phyloP scores from a whole-genome alignment of 1,140 invertebrate species.

The Brachionus plicatilis region DNA sequence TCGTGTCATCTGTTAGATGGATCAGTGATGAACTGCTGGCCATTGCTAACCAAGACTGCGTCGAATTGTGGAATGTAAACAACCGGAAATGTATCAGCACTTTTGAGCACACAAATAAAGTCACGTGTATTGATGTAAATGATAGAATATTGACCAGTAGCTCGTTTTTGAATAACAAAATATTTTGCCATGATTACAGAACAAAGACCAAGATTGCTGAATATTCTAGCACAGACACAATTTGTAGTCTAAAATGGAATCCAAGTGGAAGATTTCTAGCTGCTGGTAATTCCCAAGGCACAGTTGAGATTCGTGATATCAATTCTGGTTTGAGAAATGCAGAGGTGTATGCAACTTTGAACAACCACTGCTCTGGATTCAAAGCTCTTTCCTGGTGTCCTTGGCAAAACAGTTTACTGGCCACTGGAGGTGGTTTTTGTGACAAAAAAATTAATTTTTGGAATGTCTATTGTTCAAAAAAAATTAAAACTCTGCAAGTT shows the following conservation, averaged over 20 bases:
- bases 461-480: conserved; percentile 77
- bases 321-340: conserved; percentile 40
- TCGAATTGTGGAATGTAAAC: conserved; percentile 62
- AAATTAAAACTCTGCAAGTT: background rate
- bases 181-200: background rate
- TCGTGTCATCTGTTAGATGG: conserved; percentile 82
- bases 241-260: conserved; percentile 94
- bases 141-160: conserved; percentile 48
- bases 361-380: conserved; percentile 61
- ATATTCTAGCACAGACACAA: conserved; percentile 57
- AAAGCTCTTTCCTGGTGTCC: conserved; percentile 92
- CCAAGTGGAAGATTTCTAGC: conserved; percentile 82
- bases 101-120: background rate
- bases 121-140: background rate
- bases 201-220: background rate
- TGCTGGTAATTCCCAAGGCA: conserved; percentile 89
- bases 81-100: conserved; percentile 48
- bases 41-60: conserved; percentile 71
- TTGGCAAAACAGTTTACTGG: conserved; percentile 80
- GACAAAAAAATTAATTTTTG: conserved; percentile 71
- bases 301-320: conserved; percentile 77
- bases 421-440: conserved; percentile 89
- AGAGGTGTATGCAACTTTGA: conserved; percentile 48
- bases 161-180: conserved; percentile 60
- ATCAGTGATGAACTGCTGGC: conserved; percentile 81